A percentile compares a stretch with the other conserved stretches of the same genome.
Conservation (phyloP, 1,140 invertebrate species). For the Proales similis region DNA sequence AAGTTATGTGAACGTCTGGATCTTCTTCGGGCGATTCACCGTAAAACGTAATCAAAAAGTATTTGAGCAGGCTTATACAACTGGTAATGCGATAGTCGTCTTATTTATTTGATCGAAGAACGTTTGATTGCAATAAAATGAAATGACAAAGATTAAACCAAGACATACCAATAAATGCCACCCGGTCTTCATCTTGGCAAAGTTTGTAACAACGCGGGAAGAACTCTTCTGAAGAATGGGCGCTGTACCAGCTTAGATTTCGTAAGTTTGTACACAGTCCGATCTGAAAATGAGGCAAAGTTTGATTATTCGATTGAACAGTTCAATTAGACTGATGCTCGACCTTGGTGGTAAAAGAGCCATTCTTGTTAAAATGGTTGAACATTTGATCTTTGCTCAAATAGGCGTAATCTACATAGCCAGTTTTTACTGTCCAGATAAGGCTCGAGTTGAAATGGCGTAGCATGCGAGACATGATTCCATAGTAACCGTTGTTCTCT, state of each 20-base stretch:
- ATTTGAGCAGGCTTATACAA: conserved; percentile 72
- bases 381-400: conserved; percentile 63
- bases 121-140: background rate
- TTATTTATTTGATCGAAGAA: conserved; percentile 40
- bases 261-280: conserved; percentile 69
- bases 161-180: conserved; percentile 63
- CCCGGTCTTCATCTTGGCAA: conserved; percentile 70
- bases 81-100: conserved; percentile 81
- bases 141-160: background rate
- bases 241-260: conserved; percentile 81
- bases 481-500: conserved; percentile 54
- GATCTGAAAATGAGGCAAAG: conserved; percentile 41
- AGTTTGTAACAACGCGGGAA: conserved; percentile 72
- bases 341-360: conserved; percentile 78
- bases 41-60: conserved; percentile 59
- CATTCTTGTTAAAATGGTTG: conserved; percentile 69
- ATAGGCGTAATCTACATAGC: conserved; percentile 65
- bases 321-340: conserved; percentile 21
- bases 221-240: conserved; percentile 67
- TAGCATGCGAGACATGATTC: conserved; percentile 54
- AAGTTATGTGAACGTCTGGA: conserved; percentile 29
- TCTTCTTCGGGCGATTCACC: conserved; percentile 17
- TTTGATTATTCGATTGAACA: too few species aligned
- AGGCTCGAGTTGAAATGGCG: conserved; percentile 64
- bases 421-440: conserved; percentile 75